Evolutionary conservation across 92 coral and sea anemone genomes (phyloP).

Genomic region (Palythoa heliodiscus): DNA sequence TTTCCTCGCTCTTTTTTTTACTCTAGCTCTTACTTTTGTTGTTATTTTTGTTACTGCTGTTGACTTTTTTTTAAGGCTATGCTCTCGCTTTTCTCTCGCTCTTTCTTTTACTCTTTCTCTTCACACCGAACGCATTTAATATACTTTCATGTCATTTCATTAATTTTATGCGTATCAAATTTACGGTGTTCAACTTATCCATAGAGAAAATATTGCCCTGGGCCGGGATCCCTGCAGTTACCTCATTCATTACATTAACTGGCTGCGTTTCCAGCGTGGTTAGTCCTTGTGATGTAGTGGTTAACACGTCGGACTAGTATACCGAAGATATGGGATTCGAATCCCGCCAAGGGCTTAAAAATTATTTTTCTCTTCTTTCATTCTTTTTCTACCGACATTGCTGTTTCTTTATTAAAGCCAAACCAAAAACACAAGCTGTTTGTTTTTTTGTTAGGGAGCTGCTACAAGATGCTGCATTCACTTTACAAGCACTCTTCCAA

Average conservation of each 20-base stretch:
- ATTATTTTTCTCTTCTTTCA: not conserved
- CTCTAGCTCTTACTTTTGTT: not conserved
- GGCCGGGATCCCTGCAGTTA: too few species aligned
- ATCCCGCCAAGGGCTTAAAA: too few species aligned
- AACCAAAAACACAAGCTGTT: not conserved
- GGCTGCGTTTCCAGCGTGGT: too few species aligned
- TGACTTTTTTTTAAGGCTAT: not conserved
- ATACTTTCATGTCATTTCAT: too few species aligned
- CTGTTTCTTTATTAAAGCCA: not conserved
- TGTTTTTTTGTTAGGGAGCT: slow-evolving; percentile 38
- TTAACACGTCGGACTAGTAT: too few species aligned
- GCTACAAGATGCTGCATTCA: slow-evolving; percentile 54
- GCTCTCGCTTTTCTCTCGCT: not conserved
- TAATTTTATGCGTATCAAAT: too few species aligned
- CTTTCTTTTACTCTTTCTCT: not conserved
- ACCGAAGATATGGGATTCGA: too few species aligned
- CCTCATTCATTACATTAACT: too few species aligned
- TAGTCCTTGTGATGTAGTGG: too few species aligned
- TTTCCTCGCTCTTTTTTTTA: not conserved
- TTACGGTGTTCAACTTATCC: too few species aligned
- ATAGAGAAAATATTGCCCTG: too few species aligned
- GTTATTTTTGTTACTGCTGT: not conserved
- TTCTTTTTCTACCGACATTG: not conserved
- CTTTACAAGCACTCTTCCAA: slow-evolving; percentile 47
- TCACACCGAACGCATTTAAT: too few species aligned